Conservation (phyloP, 2,888 invertebrate genomes). For the Xylota sylvarum region DNA sequence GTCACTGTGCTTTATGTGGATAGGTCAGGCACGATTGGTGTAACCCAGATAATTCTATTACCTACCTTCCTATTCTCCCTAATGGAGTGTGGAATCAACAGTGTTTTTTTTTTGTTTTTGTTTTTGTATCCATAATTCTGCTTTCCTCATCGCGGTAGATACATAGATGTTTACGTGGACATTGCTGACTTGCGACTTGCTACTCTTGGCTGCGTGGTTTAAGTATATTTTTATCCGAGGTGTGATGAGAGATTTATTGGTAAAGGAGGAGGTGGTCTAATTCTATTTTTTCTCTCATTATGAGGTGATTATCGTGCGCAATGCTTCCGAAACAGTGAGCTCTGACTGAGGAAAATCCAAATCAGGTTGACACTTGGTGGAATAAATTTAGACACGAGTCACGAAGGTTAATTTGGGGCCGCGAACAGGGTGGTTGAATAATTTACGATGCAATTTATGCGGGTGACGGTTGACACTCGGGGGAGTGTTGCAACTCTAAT, state of each 20-base stretch:
- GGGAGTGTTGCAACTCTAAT: not conserved
- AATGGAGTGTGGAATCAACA: not conserved
- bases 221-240: slow-evolving; percentile 15
- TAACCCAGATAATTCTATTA: slow-evolving; percentile 35
- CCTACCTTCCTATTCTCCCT: not conserved
- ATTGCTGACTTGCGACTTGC: not conserved
- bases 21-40: slow-evolving; percentile 49
- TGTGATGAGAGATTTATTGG: slow-evolving; percentile 20
- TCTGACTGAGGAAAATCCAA: not conserved
- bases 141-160: not conserved
- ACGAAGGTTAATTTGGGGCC: slow-evolving; percentile 14
- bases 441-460: slow-evolving; percentile 30
- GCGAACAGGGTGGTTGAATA: slow-evolving; percentile 6
- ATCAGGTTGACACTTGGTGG: slow-evolving; percentile 18
- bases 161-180: not conserved
- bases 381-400: slow-evolving; percentile 7
- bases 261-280: not conserved
- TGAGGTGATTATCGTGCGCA: not conserved
- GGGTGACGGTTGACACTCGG: not conserved
- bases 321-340: slow-evolving; percentile 4
- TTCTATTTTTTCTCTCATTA: slow-evolving; percentile 7
- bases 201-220: not conserved
- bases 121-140: not conserved
- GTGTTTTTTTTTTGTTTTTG: too few relatives aligned
- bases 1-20: slow-evolving; percentile 24